Conservation (phyloP, 2,888 invertebrate species). For the Hyles lineata region DNA sequence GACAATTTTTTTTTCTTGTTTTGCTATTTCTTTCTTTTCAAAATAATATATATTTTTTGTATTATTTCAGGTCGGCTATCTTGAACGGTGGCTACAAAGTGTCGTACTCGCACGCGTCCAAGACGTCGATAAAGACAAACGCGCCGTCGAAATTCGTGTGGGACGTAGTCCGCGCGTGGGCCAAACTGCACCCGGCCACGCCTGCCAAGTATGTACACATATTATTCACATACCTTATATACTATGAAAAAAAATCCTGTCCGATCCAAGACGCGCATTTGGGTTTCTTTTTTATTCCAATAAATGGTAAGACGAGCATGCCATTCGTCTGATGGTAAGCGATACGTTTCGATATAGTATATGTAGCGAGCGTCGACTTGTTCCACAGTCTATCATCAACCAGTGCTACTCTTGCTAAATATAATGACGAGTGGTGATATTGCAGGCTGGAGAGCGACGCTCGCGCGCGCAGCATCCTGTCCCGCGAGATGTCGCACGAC, state of each 20-base stretch:
- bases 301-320: too few relatives aligned
- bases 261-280: too few relatives aligned
- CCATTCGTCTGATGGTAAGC: too few relatives aligned
- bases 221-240: background rate
- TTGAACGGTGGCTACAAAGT: slow-evolving; percentile 95
- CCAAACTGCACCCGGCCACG: slow-evolving; percentile 87
- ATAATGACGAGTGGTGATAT: background rate
- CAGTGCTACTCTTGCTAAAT: too few relatives aligned
- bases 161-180: slow-evolving; percentile 96
- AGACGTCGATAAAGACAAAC: slow-evolving; percentile 95
- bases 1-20: too few relatives aligned
- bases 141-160: slow-evolving; percentile 94
- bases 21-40: too few relatives aligned
- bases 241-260: too few relatives aligned
- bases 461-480: slow-evolving; percentile 83
- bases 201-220: slow-evolving; percentile 80
- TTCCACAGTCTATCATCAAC: too few relatives aligned
- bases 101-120: slow-evolving; percentile 95
- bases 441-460: slow-evolving; percentile 73
- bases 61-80: slow-evolving; percentile 91
- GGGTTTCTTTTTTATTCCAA: too few relatives aligned
- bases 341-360: too few relatives aligned
- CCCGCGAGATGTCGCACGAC: slow-evolving; percentile 72
- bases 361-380: too few relatives aligned
- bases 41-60: too few relatives aligned